Percentiles rank a stretch among this genome's conserved stretches.
Conservation (phyloP, 1,140 invertebrate genomes). For the Chionoecetes opilio region DNA sequence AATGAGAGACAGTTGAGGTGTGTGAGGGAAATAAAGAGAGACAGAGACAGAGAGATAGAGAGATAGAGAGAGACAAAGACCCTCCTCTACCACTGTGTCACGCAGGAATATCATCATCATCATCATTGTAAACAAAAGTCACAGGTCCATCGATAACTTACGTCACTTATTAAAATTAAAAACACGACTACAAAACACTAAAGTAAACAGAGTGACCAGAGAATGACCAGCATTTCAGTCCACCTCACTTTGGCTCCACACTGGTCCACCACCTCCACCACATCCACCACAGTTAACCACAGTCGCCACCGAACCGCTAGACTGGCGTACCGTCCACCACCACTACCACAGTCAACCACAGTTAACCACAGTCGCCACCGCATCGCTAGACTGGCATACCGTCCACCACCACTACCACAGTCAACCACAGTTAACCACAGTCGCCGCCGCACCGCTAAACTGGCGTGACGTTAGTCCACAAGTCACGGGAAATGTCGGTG, state of each 20-base stretch:
- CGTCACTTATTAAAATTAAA: no score
- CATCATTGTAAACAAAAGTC: not conserved
- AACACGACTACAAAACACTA: constrained; percentile 60
- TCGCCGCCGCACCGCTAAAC: constrained; percentile 49
- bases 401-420: constrained; percentile 46
- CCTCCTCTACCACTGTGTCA: constrained; percentile 29
- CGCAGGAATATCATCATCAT: constrained; percentile 45
- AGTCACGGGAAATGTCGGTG: constrained; percentile 70
- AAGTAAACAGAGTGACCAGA: constrained; percentile 76
- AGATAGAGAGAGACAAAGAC: not conserved
- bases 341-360: not conserved
- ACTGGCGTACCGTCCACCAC: constrained; percentile 70
- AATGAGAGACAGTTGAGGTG: no score
- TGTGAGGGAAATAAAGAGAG: not conserved
- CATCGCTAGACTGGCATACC: constrained; percentile 70
- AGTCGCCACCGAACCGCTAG: constrained; percentile 53
- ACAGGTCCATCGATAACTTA: not conserved
- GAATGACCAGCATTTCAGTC: constrained; percentile 71
- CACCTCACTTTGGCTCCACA: constrained; percentile 48
- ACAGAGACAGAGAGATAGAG: not conserved
- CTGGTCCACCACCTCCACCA: not conserved
- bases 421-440: constrained; percentile 3
- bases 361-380: not conserved
- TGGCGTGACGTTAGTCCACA: constrained; percentile 76
- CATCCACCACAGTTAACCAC: not conserved